Conservation (phyloP, 2,113 vertebrate species). For the Proterorhinus semilunaris region DNA sequence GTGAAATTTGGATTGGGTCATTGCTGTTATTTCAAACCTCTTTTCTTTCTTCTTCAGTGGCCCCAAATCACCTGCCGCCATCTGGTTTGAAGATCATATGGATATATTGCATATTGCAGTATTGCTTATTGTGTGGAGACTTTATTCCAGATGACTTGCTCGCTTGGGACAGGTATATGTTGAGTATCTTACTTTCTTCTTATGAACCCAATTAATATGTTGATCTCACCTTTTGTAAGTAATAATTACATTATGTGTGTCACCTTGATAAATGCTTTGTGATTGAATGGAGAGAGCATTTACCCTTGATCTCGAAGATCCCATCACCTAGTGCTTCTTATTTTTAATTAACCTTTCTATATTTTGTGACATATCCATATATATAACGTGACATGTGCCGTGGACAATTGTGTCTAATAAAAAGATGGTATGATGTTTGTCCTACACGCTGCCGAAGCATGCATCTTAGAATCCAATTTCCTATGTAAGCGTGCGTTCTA, state of each 20-base stretch:
- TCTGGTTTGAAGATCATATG: neutral
- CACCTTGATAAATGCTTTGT: too few species aligned
- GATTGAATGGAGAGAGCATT: neutral
- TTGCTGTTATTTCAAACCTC: neutral
- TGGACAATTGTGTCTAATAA: neutral
- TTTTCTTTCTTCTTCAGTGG: neutral
- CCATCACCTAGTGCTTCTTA: neutral
- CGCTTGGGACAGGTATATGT: too few species aligned
- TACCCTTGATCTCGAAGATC: neutral
- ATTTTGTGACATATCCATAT: neutral
- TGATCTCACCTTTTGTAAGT: too few species aligned
- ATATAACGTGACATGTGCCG: neutral
- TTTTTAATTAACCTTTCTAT: slow-evolving; percentile 5
- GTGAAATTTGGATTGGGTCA: neutral
- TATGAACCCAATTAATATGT: neutral
- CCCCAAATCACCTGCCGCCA: neutral
- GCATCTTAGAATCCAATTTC: slow-evolving; percentile 43
- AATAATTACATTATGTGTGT: too few species aligned
- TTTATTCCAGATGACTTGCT: too few species aligned
- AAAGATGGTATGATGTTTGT: neutral
- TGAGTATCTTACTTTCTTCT: neutral
- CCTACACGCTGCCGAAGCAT: slow-evolving; percentile 3
- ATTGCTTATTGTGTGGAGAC: neutral
- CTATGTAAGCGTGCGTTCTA: slow-evolving; percentile 42
- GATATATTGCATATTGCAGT: neutral